These are phyloP conservation scores for Lates calcarifer DNA, from an alignment of 2,113 vertebrate species.

Conservation along the genomic window DNA sequence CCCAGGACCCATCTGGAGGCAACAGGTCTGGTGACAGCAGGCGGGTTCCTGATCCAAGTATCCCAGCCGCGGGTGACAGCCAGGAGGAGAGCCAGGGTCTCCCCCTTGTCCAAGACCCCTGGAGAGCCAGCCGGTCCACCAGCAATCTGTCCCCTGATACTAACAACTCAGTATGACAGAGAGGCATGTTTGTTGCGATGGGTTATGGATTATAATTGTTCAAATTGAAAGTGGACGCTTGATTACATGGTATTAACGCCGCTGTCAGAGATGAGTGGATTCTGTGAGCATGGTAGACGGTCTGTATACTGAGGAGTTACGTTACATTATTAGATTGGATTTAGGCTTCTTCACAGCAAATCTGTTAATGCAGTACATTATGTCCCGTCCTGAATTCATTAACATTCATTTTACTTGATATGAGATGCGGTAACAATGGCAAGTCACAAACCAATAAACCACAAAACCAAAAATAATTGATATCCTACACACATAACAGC, in stretches of 20 bases:
- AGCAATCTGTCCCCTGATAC: constrained; percentile 72
- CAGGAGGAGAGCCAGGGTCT: constrained; percentile 47
- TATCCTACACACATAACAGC: constrained; percentile 64
- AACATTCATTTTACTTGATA: constrained; percentile 54
- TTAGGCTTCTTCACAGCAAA: constrained; percentile 65
- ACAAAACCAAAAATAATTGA: constrained; percentile 68
- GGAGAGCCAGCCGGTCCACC: constrained; percentile 43
- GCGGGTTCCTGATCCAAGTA: constrained; percentile 64
- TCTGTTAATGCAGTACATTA: constrained; percentile 63
- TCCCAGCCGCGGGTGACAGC: constrained; percentile 53
- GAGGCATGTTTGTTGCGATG: constrained; percentile 48
- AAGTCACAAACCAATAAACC: constrained; percentile 58
- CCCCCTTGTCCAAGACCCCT: constrained; percentile 51
- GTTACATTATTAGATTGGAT: constrained; percentile 49
- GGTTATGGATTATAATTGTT: constrained; percentile 52
- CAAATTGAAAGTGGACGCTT: constrained; percentile 60
- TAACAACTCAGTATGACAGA: constrained; percentile 35
- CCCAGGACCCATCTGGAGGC: constrained; percentile 79
- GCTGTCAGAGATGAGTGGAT: constrained; percentile 59
- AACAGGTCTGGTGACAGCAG: constrained; percentile 83
- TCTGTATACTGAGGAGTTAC: constrained; percentile 50
- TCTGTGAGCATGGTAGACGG: constrained; percentile 27
- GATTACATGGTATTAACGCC: constrained; percentile 57
- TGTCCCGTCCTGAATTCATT: constrained; percentile 61
- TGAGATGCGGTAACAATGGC: constrained; percentile 47